Evolutionary conservation across 1,140 invertebrate species (phyloP).

Genomic region (Meloidogyne floridensis): DNA sequence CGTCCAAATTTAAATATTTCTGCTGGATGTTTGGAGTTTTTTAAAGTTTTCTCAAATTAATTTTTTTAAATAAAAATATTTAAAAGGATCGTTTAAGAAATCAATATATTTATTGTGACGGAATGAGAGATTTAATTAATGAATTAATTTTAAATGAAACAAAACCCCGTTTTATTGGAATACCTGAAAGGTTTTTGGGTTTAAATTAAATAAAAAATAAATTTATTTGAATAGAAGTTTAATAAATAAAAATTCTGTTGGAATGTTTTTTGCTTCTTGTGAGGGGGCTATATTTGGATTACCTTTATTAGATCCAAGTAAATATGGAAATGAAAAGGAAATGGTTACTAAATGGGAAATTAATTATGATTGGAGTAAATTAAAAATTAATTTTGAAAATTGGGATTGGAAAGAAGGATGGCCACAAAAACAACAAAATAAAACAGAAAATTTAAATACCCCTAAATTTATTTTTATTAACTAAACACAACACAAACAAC

Average conservation of each 20-base stretch:
- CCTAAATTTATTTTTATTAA: too few relatives aligned
- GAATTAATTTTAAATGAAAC: not conserved
- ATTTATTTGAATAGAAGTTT: not conserved
- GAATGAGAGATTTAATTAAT: not conserved
- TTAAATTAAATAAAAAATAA: not conserved
- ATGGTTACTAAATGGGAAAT: constrained; percentile 1
- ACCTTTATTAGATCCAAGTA: not conserved
- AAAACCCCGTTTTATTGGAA: not conserved
- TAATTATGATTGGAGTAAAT: constrained; percentile 7
- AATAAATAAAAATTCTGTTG: constrained; percentile 9
- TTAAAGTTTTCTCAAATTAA: not conserved
- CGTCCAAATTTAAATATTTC: not conserved
- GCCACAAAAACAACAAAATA: not conserved
- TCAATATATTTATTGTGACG: not conserved
- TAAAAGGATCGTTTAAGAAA: not conserved
- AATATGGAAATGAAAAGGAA: not conserved
- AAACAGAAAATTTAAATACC: too few relatives aligned
- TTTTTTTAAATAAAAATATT: not conserved
- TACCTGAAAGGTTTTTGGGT: not conserved
- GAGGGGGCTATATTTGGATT: not conserved
- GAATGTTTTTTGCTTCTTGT: not conserved
- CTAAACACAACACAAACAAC: too few relatives aligned
- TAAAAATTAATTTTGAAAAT: constrained; percentile 6
- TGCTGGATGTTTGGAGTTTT: not conserved
- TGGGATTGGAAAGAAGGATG: constrained; percentile 2